Evolutionary conservation across 2,113 vertebrate species (phyloP).

Genomic region (Tetrax tetrax): DNA sequence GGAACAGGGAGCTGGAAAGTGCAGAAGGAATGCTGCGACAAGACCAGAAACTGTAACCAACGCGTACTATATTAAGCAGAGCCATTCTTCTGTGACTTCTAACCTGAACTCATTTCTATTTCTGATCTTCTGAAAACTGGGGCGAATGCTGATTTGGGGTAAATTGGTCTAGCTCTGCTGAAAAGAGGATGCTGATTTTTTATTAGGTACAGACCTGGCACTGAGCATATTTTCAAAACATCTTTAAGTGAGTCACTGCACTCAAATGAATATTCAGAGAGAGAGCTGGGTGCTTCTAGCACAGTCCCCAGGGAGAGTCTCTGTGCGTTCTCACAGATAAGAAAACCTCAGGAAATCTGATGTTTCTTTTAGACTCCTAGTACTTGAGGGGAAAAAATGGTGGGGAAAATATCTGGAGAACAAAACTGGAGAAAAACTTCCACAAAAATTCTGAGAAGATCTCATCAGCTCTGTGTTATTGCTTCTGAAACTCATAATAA

Average conservation of each 20-base stretch:
- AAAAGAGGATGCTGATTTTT: background rate
- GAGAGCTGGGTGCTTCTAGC: background rate
- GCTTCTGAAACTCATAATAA: background rate
- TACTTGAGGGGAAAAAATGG: background rate
- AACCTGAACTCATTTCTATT: constrained; percentile 46
- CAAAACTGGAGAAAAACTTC: background rate
- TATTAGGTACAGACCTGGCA: background rate
- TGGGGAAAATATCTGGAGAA: background rate
- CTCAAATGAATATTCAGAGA: constrained; percentile 13
- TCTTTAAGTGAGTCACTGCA: background rate
- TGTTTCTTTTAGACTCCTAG: background rate
- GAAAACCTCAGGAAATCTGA: constrained; percentile 19
- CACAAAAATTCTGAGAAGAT: background rate
- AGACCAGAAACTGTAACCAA: background rate
- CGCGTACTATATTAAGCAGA: constrained; percentile 14
- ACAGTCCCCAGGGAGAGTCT: background rate
- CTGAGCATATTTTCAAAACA: background rate
- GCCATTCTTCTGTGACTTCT: constrained; percentile 3
- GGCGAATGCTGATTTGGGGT: background rate
- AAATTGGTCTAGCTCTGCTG: background rate
- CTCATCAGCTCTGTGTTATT: background rate
- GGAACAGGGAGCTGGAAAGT: background rate
- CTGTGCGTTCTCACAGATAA: background rate
- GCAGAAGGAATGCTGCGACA: background rate
- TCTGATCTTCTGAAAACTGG: constrained; percentile 38